Base-by-base conservation (phyloP, 23 tunicate genomes). In the Halocynthia roretzi region DNA sequence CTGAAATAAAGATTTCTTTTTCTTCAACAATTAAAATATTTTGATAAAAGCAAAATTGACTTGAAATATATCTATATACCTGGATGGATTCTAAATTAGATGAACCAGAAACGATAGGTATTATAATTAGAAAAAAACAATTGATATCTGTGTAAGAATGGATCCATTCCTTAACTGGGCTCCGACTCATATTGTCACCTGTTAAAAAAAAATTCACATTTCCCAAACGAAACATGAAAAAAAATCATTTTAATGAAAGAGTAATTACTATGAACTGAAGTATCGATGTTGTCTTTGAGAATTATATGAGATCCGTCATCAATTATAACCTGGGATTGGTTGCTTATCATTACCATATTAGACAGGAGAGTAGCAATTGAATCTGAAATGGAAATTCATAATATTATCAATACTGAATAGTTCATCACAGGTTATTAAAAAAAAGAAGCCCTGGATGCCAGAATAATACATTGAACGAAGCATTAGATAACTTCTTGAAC, bases 121-220 rank as follows among this genome's bases (percentile, higher is more conserved):
- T 8, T 14, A 74, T 10, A 19, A 19, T 54, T 8, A 74, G 65
- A 10, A 74, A 10, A 5, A 64, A 0, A 8, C 49, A 74, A 10
- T 74, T 53, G 6, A 74, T 56, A 48, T 74, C 62, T 7, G 31
- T 48, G 21, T 74, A 74, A 15, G 19, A 52, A 54, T 74, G 78
- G 9, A 52, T 8, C 78, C 62, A 74, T 74, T 74, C 78, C 19
- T 18, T 54, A 53, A 74, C 23, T 74, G 78, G 78, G 15, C 5
- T 54, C 15, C 50, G 44, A 4, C 44, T 31, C 44, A 31, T 31
- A 31, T 31, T 31, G 44, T 31, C 44, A 31, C 4, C 44, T 31
- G 44, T 31, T 0, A 31, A 31, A 31, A 31, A 31, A 31, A 31
- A 31, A 0, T 4, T 0, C 44, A 31, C 44, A 31, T 31, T 31